Conservation (phyloP, 1,140 invertebrate genomes). For the Brachionus manjavacas region DNA sequence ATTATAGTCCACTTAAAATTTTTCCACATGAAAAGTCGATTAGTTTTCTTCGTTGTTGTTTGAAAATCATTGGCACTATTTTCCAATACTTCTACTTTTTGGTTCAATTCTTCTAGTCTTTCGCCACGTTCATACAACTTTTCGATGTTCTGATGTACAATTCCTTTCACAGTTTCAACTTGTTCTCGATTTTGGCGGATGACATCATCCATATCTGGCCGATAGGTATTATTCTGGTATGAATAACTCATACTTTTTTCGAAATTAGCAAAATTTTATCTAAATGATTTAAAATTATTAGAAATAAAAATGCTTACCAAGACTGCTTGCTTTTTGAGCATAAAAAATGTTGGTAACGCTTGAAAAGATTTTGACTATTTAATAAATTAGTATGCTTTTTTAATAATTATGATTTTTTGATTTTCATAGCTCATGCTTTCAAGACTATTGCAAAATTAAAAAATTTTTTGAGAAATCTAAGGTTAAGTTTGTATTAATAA, state of each 20-base stretch:
- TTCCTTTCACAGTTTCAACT: constrained; percentile 20
- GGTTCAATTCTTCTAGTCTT: neutral
- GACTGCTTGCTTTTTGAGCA: neutral
- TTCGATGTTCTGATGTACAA: constrained; percentile 14
- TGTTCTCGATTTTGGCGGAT: neutral
- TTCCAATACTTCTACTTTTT: neutral
- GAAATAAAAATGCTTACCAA: neutral
- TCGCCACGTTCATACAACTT: constrained; percentile 7
- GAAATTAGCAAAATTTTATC: neutral
- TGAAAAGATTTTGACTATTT: constrained; percentile 2
- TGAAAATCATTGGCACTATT: neutral
- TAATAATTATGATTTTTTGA: neutral
- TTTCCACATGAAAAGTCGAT: constrained; percentile 26
- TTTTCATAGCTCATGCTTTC: neutral
- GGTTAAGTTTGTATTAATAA: neutral
- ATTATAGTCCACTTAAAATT: constrained; percentile 36
- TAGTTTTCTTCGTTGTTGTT: constrained; percentile 1
- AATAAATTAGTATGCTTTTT: neutral
- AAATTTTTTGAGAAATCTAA: no score
- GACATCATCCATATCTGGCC: neutral
- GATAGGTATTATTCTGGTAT: constrained; percentile 2
- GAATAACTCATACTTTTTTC: neutral
- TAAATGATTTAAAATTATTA: neutral
- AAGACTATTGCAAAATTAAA: neutral
- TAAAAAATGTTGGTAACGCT: neutral